A percentile compares a stretch with the other conserved stretches of the same genome.
These are phyloP conservation scores for Hedychridium roseum DNA, from an alignment of 2,888 invertebrate genomes.

Conservation along the genomic window DNA sequence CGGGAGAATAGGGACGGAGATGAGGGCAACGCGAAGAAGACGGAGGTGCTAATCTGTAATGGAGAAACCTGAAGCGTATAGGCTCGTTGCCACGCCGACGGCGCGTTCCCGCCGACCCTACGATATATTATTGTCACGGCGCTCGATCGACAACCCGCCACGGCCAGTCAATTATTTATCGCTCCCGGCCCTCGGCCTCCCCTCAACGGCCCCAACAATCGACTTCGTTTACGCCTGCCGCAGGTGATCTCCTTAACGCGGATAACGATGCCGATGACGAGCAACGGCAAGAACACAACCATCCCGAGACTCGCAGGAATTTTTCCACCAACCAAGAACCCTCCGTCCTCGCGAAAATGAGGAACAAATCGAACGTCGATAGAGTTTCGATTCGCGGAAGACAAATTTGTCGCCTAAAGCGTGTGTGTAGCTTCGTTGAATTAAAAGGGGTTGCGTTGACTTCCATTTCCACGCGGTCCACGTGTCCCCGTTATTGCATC, in stretches of 20 bases:
- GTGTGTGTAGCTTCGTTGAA: no score
- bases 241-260: neutral
- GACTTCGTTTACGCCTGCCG: constrained; percentile 2
- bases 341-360: no score
- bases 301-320: no score
- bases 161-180: constrained; percentile 2
- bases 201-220: neutral
- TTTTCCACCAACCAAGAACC: no score
- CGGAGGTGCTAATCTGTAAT: constrained; percentile 18
- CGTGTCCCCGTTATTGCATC: no score
- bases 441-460: no score
- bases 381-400: no score
- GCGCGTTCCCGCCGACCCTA: no score
- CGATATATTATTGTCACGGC: constrained; percentile 13
- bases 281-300: no score
- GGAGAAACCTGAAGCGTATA: constrained; percentile 18
- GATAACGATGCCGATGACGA: neutral
- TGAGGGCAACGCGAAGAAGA: constrained; percentile 7
- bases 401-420: no score
- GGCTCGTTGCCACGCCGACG: constrained; percentile 8
- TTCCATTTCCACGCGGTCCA: no score
- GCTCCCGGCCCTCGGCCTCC: neutral
- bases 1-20: neutral
- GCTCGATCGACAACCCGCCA: constrained; percentile 8
- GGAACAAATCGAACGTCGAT: no score